Percentiles rank a stretch among this genome's conserved stretches.
Conservation (phyloP, 2,797 vertebrate genomes). For the Schizopygopsis pylzovi region DNA sequence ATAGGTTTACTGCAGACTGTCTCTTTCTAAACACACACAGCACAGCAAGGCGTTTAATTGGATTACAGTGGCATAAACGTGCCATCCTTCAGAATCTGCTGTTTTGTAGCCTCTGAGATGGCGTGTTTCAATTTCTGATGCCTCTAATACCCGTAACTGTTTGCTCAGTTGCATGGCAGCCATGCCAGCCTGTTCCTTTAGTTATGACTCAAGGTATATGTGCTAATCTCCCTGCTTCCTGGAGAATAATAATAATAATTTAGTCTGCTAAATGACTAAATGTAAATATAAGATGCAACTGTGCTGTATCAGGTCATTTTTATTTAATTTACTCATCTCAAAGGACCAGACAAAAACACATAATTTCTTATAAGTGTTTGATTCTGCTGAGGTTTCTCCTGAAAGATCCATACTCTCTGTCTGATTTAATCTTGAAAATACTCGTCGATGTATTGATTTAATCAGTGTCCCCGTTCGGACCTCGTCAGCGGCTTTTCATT, state of each 20-base stretch:
- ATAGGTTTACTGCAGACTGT: background rate
- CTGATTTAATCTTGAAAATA: slow-evolving; percentile 43
- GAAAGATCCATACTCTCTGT: slow-evolving; percentile 38
- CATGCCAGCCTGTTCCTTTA: slow-evolving; percentile 31
- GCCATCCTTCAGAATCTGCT: slow-evolving; percentile 5
- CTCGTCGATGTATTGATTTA: slow-evolving; percentile 49
- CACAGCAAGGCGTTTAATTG: slow-evolving; percentile 16
- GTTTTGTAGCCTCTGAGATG: slow-evolving; percentile 10
- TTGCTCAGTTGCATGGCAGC: background rate
- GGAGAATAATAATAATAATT: too few relatives aligned
- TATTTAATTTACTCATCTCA: slow-evolving; percentile 22
- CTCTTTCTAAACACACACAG: slow-evolving; percentile 28
- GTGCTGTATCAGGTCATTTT: slow-evolving; percentile 41
- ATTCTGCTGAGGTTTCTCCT: slow-evolving; percentile 23
- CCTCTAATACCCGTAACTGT: slow-evolving; percentile 20
- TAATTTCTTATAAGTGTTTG: slow-evolving; percentile 16
- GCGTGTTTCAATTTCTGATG: slow-evolving; percentile 24
- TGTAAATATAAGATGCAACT: background rate
- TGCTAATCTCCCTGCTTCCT: slow-evolving; percentile 19
- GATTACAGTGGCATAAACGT: slow-evolving; percentile 33
- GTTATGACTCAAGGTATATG: slow-evolving; percentile 17
- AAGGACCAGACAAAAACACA: slow-evolving; percentile 17
- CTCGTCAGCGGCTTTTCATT: slow-evolving; percentile 20
- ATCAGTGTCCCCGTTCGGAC: slow-evolving; percentile 11
- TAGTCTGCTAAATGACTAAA: background rate